phyloP scores from a whole-genome alignment of 2,797 vertebrate species.

The Otus scops region DNA sequence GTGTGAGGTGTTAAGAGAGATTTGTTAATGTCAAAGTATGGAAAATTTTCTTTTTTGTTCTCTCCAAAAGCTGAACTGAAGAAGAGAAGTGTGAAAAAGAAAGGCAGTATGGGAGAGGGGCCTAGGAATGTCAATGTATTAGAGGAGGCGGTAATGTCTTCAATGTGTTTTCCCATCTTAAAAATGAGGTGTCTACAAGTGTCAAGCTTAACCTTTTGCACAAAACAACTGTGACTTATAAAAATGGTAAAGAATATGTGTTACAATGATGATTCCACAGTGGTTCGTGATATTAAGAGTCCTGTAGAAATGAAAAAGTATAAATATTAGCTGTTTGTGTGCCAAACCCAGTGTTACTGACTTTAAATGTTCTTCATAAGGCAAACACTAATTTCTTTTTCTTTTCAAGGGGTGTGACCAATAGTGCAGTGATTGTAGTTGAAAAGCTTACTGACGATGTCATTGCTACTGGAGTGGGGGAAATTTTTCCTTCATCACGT shows the following conservation, averaged over 20 bases:
- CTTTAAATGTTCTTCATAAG: not conserved
- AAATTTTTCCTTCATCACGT: not conserved
- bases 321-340: not conserved
- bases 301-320: not conserved
- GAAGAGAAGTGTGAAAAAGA: not conserved
- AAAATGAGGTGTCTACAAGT: slow-evolving; percentile 24
- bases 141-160: slow-evolving; percentile 10
- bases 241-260: not conserved
- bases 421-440: not conserved
- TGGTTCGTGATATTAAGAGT: not conserved
- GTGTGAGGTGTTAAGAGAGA: slow-evolving; percentile 1
- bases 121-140: not conserved
- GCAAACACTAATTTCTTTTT: not conserved
- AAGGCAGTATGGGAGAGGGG: not conserved
- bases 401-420: not conserved
- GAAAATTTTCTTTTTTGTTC: slow-evolving; percentile 11
- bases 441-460: not conserved
- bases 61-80: not conserved
- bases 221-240: not conserved
- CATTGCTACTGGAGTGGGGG: not conserved
- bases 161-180: not conserved
- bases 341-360: not conserved
- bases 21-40: slow-evolving; percentile 20
- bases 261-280: not conserved
- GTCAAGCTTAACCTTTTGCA: slow-evolving; percentile 23